Conservation (phyloP, 2,888 invertebrate species). For the Dryomyza anilis region DNA sequence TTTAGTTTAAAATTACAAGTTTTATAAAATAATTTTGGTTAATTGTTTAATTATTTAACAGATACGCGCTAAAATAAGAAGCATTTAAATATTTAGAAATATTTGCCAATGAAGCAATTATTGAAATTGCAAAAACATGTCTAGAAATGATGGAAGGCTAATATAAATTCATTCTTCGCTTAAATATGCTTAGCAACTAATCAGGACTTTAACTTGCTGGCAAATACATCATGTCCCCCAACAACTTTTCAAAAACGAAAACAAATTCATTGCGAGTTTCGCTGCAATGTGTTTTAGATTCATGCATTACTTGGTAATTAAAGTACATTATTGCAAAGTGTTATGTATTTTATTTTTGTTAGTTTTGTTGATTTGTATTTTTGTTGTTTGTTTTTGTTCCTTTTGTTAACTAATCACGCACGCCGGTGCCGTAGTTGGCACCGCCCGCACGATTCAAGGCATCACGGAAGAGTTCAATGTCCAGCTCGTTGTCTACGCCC, state of each 20-base stretch:
- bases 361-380: slow-evolving; percentile 16
- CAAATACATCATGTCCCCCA: slow-evolving; percentile 33
- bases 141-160: slow-evolving; percentile 5
- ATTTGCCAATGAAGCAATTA: not conserved
- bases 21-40: slow-evolving; percentile 34
- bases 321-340: slow-evolving; percentile 28
- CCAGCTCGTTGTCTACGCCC: slow-evolving; percentile 72
- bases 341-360: slow-evolving; percentile 25
- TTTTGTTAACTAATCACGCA: slow-evolving; percentile 63
- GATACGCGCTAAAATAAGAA: slow-evolving; percentile 21
- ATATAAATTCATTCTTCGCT: slow-evolving; percentile 29
- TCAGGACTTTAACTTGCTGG: slow-evolving; percentile 36
- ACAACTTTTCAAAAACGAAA: slow-evolving; percentile 35
- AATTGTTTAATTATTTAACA: slow-evolving; percentile 32
- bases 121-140: not conserved
- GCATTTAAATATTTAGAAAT: slow-evolving; percentile 24
- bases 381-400: not conserved
- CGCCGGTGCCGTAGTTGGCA: slow-evolving; percentile 80
- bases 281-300: not conserved
- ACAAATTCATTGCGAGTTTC: not conserved
- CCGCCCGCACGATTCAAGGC: slow-evolving; percentile 76
- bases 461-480: slow-evolving; percentile 72
- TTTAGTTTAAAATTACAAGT: slow-evolving; percentile 35
- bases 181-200: slow-evolving; percentile 42
- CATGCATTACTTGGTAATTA: slow-evolving; percentile 15